phyloP scores from a whole-genome alignment of 2,797 vertebrate species.

The Champsocephalus esox region DNA sequence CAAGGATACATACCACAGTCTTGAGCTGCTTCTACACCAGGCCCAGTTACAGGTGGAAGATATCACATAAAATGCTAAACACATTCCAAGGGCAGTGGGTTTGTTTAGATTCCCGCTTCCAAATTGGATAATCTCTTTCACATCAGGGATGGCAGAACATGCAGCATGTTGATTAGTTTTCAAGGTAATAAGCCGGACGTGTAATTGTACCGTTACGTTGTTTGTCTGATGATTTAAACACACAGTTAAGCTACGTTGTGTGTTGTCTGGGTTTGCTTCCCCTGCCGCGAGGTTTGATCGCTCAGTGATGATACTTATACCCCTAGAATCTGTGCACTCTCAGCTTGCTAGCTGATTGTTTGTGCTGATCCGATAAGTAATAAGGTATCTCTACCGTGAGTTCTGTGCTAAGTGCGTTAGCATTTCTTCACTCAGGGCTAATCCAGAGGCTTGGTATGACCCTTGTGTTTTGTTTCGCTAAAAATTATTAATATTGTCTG shows the following conservation, averaged over 20 bases:
- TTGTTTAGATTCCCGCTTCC: constrained; percentile 60
- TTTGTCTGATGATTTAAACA: constrained; percentile 62
- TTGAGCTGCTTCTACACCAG: background rate
- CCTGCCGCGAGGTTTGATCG: too few species aligned
- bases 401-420: too few species aligned
- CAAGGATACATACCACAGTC: background rate
- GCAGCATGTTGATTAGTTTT: constrained; percentile 51
- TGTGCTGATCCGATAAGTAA: too few species aligned
- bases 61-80: constrained; percentile 49
- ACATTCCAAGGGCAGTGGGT: constrained; percentile 38
- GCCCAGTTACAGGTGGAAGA: constrained; percentile 49
- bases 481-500: too few species aligned
- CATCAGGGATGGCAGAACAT: constrained; percentile 34
- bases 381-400: too few species aligned
- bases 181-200: constrained; percentile 50
- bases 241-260: background rate
- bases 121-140: constrained; percentile 41
- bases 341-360: too few species aligned
- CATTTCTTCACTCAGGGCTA: too few species aligned
- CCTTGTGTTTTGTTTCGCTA: too few species aligned
- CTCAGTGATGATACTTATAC: too few species aligned
- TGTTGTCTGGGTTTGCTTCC: too few species aligned
- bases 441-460: too few species aligned
- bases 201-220: constrained; percentile 58
- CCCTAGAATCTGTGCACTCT: too few species aligned